Evolutionary conservation across 2,888 invertebrate species (phyloP).

Genomic region (Parasteatoda lunata): DNA sequence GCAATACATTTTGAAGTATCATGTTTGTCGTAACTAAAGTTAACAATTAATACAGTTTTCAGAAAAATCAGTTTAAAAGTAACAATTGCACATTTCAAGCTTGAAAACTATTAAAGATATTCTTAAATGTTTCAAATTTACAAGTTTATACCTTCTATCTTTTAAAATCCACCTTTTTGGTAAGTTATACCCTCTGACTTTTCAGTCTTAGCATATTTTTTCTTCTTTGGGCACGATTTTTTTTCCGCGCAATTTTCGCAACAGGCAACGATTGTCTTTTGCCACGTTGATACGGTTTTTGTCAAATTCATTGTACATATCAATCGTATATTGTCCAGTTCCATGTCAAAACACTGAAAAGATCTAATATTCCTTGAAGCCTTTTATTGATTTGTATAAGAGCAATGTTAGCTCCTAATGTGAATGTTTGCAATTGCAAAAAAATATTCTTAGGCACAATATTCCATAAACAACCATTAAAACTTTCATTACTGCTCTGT

Average conservation of each 20-base stretch:
- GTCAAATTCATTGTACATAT: neutral
- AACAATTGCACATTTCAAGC: no score
- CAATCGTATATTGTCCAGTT: neutral
- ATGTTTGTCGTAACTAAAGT: no score
- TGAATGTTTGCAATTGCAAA: neutral
- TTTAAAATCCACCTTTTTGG: neutral
- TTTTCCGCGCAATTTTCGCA: neutral
- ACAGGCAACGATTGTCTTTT: neutral
- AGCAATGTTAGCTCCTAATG: neutral
- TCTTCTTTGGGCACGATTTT: neutral
- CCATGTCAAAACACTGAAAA: neutral
- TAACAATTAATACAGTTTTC: no score
- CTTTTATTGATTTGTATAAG: neutral
- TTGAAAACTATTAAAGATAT: no score
- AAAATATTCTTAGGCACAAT: no score
- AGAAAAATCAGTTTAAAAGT: no score
- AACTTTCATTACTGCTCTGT: neutral
- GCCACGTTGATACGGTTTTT: neutral
- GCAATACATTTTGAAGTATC: no score
- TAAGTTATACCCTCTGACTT: neutral
- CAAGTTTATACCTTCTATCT: no score
- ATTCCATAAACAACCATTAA: neutral
- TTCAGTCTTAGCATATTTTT: neutral
- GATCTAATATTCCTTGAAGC: neutral
- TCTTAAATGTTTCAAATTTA: no score